Conservation (phyloP, 2,797 vertebrate genomes). For the Tiaroga cobitis region DNA sequence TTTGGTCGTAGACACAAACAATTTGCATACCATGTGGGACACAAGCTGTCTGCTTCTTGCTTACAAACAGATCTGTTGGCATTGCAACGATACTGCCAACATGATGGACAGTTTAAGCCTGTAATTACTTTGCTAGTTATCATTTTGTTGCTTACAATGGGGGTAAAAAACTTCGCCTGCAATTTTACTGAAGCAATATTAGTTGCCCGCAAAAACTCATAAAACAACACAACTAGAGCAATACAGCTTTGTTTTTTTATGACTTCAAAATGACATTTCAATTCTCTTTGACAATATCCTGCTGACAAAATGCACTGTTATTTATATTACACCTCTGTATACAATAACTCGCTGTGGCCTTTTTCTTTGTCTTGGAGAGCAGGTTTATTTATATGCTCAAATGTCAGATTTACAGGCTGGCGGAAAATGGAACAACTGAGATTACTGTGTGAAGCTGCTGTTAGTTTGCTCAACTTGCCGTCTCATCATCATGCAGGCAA, state of each 20-base stretch:
- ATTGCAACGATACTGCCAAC: constrained; percentile 11
- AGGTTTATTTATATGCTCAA: constrained; percentile 37
- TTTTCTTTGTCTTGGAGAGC: constrained; percentile 12
- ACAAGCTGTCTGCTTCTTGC: constrained; percentile 25
- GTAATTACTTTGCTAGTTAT: constrained; percentile 17
- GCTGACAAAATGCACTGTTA: constrained; percentile 24
- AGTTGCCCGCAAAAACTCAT: not conserved
- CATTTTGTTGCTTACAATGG: not conserved
- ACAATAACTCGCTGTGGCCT: constrained; percentile 11
- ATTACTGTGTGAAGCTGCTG: constrained; percentile 25
- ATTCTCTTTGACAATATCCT: constrained; percentile 34
- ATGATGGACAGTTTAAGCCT: constrained; percentile 10
- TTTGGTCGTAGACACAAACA: constrained; percentile 30
- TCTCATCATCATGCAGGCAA: constrained; percentile 8
- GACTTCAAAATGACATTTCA: constrained; percentile 34
- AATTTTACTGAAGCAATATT: constrained; percentile 9
- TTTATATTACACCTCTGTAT: constrained; percentile 32
- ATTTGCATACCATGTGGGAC: constrained; percentile 48
- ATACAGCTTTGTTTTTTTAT: constrained; percentile 1
- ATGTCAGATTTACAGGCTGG: constrained; percentile 41
- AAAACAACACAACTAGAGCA: constrained; percentile 1
- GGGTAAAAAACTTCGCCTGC: not conserved
- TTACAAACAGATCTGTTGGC: constrained; percentile 24
- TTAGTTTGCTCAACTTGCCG: constrained; percentile 8
- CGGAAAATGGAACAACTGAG: constrained; percentile 19